Evolutionary conservation across 2,113 vertebrate genomes (phyloP).

Genomic region (Hemibagrus wyckioides): DNA sequence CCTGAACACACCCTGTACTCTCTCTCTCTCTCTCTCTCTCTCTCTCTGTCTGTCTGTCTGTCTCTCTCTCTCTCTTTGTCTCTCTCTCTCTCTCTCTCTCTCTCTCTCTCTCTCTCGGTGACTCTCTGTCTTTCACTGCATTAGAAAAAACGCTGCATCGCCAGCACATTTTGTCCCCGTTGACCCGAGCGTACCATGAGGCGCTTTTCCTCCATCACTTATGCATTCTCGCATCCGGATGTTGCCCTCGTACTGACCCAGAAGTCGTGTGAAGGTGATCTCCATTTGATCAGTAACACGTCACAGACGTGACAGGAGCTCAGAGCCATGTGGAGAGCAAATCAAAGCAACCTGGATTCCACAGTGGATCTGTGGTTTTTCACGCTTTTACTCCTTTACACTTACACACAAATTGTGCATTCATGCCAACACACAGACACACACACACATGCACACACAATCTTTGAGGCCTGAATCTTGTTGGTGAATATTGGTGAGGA

Average conservation of each 20-base stretch:
- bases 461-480: background rate
- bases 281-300: background rate
- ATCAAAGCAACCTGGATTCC: background rate
- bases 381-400: background rate
- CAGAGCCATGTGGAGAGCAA: background rate
- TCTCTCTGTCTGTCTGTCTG: slow-evolving; percentile 45
- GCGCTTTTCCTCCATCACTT: slow-evolving; percentile 6
- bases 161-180: slow-evolving; percentile 21
- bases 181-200: background rate
- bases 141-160: slow-evolving; percentile 9
- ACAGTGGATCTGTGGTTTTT: background rate
- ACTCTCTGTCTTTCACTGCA: slow-evolving; percentile 53
- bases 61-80: slow-evolving; percentile 30
- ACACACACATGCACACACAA: background rate
- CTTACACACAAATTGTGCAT: background rate
- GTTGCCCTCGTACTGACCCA: background rate
- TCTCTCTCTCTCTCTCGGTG: slow-evolving; percentile 33
- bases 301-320: background rate
- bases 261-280: background rate
- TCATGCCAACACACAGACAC: background rate
- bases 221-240: background rate
- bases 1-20: background rate
- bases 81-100: slow-evolving; percentile 22
- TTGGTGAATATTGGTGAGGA: background rate
- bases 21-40: slow-evolving; percentile 31